phyloP scores from a whole-genome alignment of 2,797 vertebrate species.

The Falco peregrinus region DNA sequence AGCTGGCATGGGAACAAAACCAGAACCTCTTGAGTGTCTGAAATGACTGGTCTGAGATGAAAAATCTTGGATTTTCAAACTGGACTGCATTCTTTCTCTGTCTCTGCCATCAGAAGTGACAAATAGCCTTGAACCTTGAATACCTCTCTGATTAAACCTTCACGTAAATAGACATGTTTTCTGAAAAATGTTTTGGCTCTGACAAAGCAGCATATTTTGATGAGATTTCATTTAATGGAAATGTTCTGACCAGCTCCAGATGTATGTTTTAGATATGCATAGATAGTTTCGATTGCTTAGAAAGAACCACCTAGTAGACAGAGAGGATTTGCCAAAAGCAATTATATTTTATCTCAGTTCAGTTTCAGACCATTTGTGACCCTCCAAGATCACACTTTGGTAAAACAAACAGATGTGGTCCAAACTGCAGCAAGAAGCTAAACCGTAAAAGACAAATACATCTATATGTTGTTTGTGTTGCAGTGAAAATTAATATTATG shows the following conservation, averaged over 20 bases:
- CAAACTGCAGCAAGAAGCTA: neutral
- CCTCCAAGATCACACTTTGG: neutral
- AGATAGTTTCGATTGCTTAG: conserved; percentile 16
- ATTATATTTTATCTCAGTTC: conserved; percentile 51
- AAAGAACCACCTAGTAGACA: conserved; percentile 21
- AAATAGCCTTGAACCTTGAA: neutral
- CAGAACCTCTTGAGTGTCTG: neutral
- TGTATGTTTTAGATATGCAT: conserved; percentile 25
- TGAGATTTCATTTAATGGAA: conserved; percentile 5
- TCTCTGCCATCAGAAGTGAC: conserved; percentile 5
- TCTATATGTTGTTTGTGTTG: neutral
- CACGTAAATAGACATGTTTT: neutral
- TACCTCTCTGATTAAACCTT: neutral
- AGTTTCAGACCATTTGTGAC: conserved; percentile 32
- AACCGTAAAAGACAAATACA: neutral
- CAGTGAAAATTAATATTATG: conserved; percentile 8
- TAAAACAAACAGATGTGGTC: conserved; percentile 19
- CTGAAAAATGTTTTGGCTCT: neutral
- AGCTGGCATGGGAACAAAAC: neutral
- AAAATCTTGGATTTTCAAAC: conserved; percentile 21
- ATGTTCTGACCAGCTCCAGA: conserved; percentile 20
- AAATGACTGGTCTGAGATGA: conserved; percentile 2
- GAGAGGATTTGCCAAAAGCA: conserved; percentile 41
- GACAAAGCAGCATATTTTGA: neutral
- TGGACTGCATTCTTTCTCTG: neutral